Evolutionary conservation across 2,888 invertebrate species (phyloP), one percentile per base, ranked within the genome.

Genomic region (Orthosia incerta): DNA sequence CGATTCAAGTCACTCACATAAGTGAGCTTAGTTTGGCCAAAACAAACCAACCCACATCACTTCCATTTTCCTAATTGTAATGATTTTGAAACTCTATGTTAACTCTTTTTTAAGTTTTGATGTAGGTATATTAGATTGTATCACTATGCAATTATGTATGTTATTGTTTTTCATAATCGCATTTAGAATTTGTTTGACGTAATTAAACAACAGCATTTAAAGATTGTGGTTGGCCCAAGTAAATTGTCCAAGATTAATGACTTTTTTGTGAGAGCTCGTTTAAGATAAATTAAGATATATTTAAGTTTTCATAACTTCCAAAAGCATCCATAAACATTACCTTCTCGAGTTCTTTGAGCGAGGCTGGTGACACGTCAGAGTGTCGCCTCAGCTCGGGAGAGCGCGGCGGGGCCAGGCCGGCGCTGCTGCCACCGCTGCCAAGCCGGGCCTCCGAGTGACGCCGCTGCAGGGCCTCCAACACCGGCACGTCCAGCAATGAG

Each of bases 301-400:
- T 55, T 16, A 23, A 26, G 4, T 20, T 51, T 45, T 16, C 3
- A 31, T 23, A 11, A 26, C 1, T 55, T 31, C 46, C 15, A 76
- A 65, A 63, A 53, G 48, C 23, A 71, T 76, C 53, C 76, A 79
- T 81, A 86, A 87, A 91, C 91, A 94, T 96, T 97, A 98, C 98
- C 97, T 98, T 98, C 95, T 98, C 98, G n/a, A 98, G 96, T 92
- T 98, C 98, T 91, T 98, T 98, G 62, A 98, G 96, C 55, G 98
- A 98, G 4, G 98, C 98, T 18, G 98, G 98, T 16, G 98, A 98
- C 3, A 98, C 98, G 90, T 98, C 98, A 2, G 98, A 98, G 91
- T 98, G 98, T 53, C 98, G 95, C 26, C 98, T 96, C 13, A 98
- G 94, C 90, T 98, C 98, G 0, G 98, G 98, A 79, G 98, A 98